Evolutionary conservation across 2,888 invertebrate genomes (phyloP), one percentile per base, ranked within the genome.

Genomic region (Dryobota labecula): DNA sequence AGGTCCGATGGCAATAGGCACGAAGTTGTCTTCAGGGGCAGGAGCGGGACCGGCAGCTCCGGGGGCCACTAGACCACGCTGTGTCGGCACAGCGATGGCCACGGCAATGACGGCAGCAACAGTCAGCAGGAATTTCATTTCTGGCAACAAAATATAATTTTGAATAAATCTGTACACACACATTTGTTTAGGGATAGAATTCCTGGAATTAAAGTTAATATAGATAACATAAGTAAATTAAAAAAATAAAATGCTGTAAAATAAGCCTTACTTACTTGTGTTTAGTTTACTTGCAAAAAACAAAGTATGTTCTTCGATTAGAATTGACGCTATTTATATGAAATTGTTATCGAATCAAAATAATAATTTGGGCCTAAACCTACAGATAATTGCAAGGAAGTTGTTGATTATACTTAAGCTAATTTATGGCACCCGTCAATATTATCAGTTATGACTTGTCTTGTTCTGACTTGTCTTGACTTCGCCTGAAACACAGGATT

Each of bases 1-100:
- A 45, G 87, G 87, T 36, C 85, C 87, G n/a, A 86, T 77, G 30
- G 79, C 43, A 67, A 87, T 78, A 47, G 82, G 80, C 24, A n/a
- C 54, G 58, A 60, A 61, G 61, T 60, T 0, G 8, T 79, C 15
- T 33, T 76, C 75, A 24, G 75, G 75, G 18, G 80, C 75, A 1
- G 58, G 47, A 15, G 5, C 58, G 73, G 75, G 75, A 47, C 62
- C 83, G 61, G 73, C 83, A 13, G 84, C 38, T 70, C 77, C 78
- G 38, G 79, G 74, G 18, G 45, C 54, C 49, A 83, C 77, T 15
- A 80, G 68, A 36, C 73, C 80, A 58, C 84, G 82, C 71, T 83
- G 80, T 47, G 76, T 43, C 66, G 80, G 84, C 49, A 47, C 81
- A 76, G 84, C 82, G 49, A 84, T 73, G 73, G 85, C 76, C 54